Evolutionary conservation across 2,888 invertebrate genomes (phyloP).

Genomic region (Melanostoma mellinum): DNA sequence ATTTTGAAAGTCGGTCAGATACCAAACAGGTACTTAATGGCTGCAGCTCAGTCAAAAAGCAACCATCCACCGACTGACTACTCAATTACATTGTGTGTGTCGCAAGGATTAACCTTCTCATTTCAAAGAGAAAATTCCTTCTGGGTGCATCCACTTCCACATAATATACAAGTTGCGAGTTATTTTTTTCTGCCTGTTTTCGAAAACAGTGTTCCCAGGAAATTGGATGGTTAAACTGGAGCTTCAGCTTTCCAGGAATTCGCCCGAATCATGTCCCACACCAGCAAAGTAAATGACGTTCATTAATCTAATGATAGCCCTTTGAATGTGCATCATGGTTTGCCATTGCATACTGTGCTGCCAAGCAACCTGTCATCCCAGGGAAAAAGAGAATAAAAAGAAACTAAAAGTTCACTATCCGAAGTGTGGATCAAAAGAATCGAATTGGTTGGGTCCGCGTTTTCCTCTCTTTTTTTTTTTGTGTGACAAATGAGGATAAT

Average conservation of each 20-base stretch:
- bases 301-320: conserved; percentile 73
- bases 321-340: conserved; percentile 44
- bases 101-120: conserved; percentile 67
- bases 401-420: conserved; percentile 50
- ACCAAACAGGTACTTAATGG: conserved; percentile 58
- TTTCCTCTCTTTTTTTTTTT: conserved; percentile 25
- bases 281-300: conserved; percentile 70
- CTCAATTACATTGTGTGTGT: conserved; percentile 65
- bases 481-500: conserved; percentile 70
- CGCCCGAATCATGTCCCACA: conserved; percentile 65
- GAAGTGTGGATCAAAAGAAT: conserved; percentile 67
- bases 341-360: conserved; percentile 10
- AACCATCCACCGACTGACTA: conserved; percentile 46
- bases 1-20: conserved; percentile 61
- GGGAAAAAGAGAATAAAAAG: conserved; percentile 5
- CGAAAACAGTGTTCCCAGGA: conserved; percentile 42
- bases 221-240: conserved; percentile 54
- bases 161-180: background rate
- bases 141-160: conserved; percentile 25
- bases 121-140: conserved; percentile 39
- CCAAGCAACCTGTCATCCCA: conserved; percentile 64
- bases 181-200: background rate
- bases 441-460: conserved; percentile 50
- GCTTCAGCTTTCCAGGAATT: conserved; percentile 65
- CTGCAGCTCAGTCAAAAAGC: conserved; percentile 39